Base-by-base conservation (phyloP, 2,888 invertebrate species). In the Clepsis dumicolana region DNA sequence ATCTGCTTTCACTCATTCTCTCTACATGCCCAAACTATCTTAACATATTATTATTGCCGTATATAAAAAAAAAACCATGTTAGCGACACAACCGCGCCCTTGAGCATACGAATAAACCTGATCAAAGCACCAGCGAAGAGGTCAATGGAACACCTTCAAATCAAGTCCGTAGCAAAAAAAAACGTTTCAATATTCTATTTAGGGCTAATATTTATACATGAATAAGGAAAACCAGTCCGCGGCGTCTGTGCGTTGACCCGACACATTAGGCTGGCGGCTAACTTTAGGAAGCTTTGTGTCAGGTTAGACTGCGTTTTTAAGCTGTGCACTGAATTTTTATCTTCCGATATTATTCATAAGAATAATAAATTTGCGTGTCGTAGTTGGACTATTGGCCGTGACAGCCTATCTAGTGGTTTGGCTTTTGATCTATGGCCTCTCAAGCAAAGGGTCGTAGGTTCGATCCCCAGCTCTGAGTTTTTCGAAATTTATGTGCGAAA, bases 131-230 rank as follows among this genome's bases (percentile, higher is more conserved):
- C 38, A n/a, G 1, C 38, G 38, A n/a, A 16, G 10, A 50, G 64
- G 57, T 65, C 64, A 65, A 59, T 25, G 44, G 38, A 38, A 38
- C 38, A 0, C 38, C 38, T 38, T 38, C 59, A 21, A 65, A 52
- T 21, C 50, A 18, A 12, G 21, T 59, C 59, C 27, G 29, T 29
- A 18, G 38, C 38, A 59, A 52, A 65, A 59, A 59, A 29, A 25
- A n/a, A n/a, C n/a, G 16, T 54, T 57, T 66, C 24, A 65, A 54
- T 66, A 66, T 61, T 59, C 41, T 65, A 54, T 44, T 61, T 61
- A 66, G 60, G 65, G 60, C 53, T 18, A 44, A 66, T 54, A 61
- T 54, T 41, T 41, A 59, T 27, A 35, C 29, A 18, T 25, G 50
- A 56, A 35, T 27, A 60, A 66, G 60, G 44, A 61, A 61, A 61